Evolutionary conservation across 2,113 vertebrate species (phyloP), one percentile per base, ranked within the genome.

Genomic region (Turnix velox): DNA sequence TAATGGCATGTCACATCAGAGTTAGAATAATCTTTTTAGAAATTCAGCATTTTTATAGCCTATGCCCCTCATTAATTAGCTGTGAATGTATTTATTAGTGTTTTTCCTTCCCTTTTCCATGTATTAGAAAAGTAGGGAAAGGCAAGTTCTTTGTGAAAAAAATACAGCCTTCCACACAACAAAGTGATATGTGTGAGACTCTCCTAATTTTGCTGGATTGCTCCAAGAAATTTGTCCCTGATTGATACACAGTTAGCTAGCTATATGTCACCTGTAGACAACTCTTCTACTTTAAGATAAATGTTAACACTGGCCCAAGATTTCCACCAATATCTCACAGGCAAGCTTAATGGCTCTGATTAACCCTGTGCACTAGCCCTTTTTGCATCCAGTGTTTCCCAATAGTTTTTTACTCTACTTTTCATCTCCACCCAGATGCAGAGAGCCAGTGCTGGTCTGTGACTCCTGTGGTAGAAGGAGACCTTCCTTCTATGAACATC

Each of bases 31-130:
- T 52, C 54, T 86, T 95, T 94, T 73, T 46, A 59, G 67, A 74
- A 62, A 73, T 79, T 58, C 6, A 11, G 10, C 12, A 68, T 10
- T 81, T 45, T 83, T 69, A 80, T 58, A 61, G 40, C 12, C 40
- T 80, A 2, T 48, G 67, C 42, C 62, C 10, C 51, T 90, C 31
- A 74, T 83, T 80, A 73, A 85, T 92, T 88, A 92, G 24, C 43
- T 66, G 23, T 45, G 30, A 83, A 78, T 71, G 19, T 33, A 87
- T 87, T 91, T 84, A 54, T 22, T 95, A 58, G 48, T 37, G 57
- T 61, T 85, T 92, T 83, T 79, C 35, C 39, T 82, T 96, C 72
- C n/a, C 35, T 95, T 67, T 92, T 28, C 37, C 35, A 31, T 75
- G 19, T 58, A 65, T 71, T 87, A 78, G 15, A 61, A n/a, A 63